phyloP scores from a whole-genome alignment of 92 coral and sea anemone genomes.

The Parazoanthus swiftii region DNA sequence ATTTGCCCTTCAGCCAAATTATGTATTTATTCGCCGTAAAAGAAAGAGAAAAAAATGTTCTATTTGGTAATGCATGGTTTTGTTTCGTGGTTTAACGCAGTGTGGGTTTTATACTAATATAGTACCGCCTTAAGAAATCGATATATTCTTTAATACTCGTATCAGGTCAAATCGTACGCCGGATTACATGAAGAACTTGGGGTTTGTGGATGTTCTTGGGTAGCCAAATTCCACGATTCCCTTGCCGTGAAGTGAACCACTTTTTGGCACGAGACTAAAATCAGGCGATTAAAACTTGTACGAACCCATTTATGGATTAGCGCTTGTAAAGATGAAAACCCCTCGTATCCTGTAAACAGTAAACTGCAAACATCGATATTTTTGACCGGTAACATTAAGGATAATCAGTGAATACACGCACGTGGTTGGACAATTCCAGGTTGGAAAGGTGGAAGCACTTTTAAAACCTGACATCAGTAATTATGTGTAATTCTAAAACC shows the following conservation, averaged over 20 bases:
- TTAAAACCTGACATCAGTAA: not conserved
- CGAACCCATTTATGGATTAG: not conserved
- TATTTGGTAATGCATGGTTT: not conserved
- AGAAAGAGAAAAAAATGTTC: not conserved
- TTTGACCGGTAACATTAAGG: not conserved
- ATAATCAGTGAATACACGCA: not conserved
- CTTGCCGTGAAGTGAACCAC: not conserved
- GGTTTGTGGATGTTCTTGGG: not conserved
- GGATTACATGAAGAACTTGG: not conserved
- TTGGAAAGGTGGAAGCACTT: not conserved
- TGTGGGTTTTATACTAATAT: not conserved
- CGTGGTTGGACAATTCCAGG: not conserved
- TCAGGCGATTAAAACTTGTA: not conserved
- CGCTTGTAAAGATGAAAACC: not conserved
- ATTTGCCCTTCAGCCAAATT: not conserved
- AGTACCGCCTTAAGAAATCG: not conserved
- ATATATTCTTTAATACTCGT: not conserved
- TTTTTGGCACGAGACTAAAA: constrained; percentile 17
- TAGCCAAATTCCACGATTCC: not conserved
- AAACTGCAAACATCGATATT: not conserved
- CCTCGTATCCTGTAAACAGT: constrained; percentile 9
- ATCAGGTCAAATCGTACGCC: not conserved
- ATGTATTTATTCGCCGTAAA: constrained; percentile 5
- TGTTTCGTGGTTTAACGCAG: not conserved
- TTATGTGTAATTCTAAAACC: not conserved